A percentile compares a stretch with the other conserved stretches of the same genome.
Conservation (phyloP, 2,113 vertebrate genomes). For the Alethe castanea region DNA sequence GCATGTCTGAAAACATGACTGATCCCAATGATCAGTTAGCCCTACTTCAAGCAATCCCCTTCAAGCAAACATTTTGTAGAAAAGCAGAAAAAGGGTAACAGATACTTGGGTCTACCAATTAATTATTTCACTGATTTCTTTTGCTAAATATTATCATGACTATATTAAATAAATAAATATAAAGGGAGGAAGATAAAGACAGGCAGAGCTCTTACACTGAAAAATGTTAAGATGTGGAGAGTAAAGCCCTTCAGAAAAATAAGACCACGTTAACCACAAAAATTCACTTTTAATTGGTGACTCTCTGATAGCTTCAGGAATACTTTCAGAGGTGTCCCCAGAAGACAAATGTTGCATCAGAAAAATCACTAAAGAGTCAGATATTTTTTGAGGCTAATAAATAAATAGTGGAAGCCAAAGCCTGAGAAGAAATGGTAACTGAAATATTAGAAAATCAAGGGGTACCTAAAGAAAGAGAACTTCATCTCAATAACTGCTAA, state of each 20-base stretch:
- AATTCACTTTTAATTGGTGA: background rate
- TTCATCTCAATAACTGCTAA: background rate
- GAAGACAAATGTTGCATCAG: background rate
- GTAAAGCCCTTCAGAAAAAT: background rate
- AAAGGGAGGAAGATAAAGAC: background rate
- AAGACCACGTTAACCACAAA: background rate
- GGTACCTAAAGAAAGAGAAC: background rate
- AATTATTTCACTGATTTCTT: background rate
- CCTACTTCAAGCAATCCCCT: background rate
- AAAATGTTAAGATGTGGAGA: background rate
- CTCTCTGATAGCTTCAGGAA: background rate
- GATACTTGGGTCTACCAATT: background rate
- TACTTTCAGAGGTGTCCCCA: background rate
- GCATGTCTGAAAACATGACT: background rate
- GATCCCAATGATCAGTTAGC: background rate
- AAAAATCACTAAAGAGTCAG: background rate
- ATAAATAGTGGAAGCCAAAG: background rate
- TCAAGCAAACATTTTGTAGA: background rate
- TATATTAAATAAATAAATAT: background rate
- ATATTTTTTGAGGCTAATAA: background rate
- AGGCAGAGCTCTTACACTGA: background rate
- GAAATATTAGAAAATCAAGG: background rate
- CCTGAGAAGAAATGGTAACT: background rate
- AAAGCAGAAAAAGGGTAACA: background rate
- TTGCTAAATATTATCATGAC: background rate